phyloP scores from a whole-genome alignment of 2,797 vertebrate species.

The Hoplostethus atlanticus region DNA sequence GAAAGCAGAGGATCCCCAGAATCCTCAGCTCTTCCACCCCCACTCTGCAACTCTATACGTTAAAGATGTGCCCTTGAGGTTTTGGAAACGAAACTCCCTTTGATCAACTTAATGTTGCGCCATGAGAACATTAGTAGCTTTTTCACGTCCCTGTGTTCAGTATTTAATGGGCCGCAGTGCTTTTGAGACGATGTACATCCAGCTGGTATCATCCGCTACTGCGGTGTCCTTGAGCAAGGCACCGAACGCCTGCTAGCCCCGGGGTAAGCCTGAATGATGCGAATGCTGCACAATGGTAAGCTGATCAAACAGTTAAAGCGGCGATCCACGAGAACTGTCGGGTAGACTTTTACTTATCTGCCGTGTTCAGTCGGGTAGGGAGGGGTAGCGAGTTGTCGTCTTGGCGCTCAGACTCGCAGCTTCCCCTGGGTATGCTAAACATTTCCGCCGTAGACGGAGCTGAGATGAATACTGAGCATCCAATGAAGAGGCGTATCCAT shows the following conservation, averaged over 20 bases:
- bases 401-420: too few species aligned
- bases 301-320: neutral
- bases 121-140: constrained; percentile 36
- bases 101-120: constrained; percentile 57
- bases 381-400: neutral
- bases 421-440: constrained; percentile 1
- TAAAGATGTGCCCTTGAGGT: constrained; percentile 50
- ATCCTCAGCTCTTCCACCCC: constrained; percentile 23
- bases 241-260: too few species aligned
- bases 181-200: constrained; percentile 25
- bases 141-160: constrained; percentile 38
- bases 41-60: constrained; percentile 25
- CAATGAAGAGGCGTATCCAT: constrained; percentile 45
- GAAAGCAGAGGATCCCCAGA: constrained; percentile 41
- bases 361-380: neutral
- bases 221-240: too few species aligned
- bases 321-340: too few species aligned
- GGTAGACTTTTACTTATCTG: neutral
- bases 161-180: neutral
- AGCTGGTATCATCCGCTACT: neutral
- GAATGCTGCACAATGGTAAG: neutral
- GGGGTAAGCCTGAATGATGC: too few species aligned
- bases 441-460: constrained; percentile 17
- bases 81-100: constrained; percentile 43
- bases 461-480: constrained; percentile 51